phyloP scores from a whole-genome alignment of 2,113 vertebrate genomes.

The Clarias batrachus region DNA sequence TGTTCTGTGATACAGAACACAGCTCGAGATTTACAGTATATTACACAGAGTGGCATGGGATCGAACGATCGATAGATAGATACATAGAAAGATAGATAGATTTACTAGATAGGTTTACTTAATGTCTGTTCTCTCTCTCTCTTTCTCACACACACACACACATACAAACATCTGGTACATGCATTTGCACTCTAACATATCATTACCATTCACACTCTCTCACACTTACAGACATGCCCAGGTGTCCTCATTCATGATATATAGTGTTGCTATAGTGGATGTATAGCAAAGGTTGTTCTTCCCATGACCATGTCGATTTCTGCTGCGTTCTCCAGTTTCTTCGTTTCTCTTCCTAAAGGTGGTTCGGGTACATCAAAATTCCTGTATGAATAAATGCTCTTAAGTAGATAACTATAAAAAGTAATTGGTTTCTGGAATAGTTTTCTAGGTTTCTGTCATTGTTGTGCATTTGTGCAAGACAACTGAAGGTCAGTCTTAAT shows the following conservation, averaged over 20 bases:
- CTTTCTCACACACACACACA: neutral
- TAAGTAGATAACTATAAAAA: neutral
- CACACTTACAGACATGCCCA: neutral
- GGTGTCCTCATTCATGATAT: slow-evolving; percentile 4
- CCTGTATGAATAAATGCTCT: neutral
- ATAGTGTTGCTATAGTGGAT: neutral
- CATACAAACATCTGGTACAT: neutral
- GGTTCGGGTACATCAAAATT: neutral
- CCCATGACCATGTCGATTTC: neutral
- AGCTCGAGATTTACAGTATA: slow-evolving; percentile 7
- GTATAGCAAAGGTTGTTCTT: neutral
- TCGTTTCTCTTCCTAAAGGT: neutral
- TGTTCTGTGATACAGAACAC: slow-evolving; percentile 36
- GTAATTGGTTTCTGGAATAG: neutral
- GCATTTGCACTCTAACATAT: neutral
- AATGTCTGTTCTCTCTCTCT: neutral
- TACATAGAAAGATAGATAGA: too few species aligned
- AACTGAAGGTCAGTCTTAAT: neutral
- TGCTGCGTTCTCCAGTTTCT: neutral
- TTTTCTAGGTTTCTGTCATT: neutral
- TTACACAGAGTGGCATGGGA: slow-evolving; percentile 1
- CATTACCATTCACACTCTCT: neutral
- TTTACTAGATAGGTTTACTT: neutral
- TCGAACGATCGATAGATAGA: too few species aligned
- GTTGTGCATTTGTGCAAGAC: neutral